Conservation (phyloP, 2,113 vertebrate species). For the Leucosticte australis region DNA sequence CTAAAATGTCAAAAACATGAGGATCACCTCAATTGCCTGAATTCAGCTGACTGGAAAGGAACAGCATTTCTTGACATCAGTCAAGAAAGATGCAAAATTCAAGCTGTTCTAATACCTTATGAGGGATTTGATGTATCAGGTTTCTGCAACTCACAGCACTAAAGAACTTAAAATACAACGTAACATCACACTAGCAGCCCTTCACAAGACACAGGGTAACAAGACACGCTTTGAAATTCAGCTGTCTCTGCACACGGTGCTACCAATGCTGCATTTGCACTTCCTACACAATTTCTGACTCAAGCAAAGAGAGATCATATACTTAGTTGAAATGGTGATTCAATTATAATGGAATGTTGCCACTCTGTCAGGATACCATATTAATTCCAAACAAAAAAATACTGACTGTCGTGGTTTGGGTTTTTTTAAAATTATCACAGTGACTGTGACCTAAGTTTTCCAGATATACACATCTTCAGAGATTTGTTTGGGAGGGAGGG, state of each 20-base stretch:
- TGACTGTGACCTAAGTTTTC: neutral
- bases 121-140: neutral
- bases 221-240: neutral
- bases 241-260: neutral
- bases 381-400: neutral
- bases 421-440: neutral
- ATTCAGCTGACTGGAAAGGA: neutral
- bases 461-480: neutral
- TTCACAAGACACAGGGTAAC: neutral
- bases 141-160: neutral
- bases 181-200: neutral
- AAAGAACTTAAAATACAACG: neutral
- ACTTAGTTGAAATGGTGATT: neutral
- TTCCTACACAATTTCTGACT: constrained; percentile 1
- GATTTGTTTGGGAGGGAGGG: too few relatives aligned
- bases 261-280: neutral
- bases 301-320: neutral
- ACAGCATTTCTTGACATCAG: neutral
- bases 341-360: neutral
- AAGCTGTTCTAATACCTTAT: neutral
- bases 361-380: neutral
- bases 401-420: neutral
- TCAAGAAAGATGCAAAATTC: neutral
- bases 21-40: neutral
- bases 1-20: neutral